A percentile compares a stretch with the other conserved stretches of the same genome.
These are phyloP conservation scores for Metallyticus violacea DNA, from an alignment of 2,888 invertebrate genomes.

Conservation along the genomic window DNA sequence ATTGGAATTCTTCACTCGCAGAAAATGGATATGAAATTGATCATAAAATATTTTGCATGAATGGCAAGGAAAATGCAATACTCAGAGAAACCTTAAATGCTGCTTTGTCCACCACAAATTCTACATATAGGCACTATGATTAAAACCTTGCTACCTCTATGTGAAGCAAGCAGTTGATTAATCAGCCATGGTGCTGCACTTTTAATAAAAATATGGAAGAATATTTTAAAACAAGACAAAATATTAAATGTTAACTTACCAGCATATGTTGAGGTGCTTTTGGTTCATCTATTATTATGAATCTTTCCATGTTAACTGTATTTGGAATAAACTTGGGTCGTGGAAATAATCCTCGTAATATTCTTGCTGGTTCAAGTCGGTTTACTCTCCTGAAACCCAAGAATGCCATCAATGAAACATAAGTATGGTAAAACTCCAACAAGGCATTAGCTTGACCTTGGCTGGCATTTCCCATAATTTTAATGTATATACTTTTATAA, in stretches of 20 bases:
- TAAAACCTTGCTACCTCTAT: neutral
- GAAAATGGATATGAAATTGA: too few species aligned
- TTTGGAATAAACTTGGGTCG: conserved; percentile 61
- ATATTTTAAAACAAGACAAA: neutral
- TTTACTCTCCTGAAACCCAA: conserved; percentile 66
- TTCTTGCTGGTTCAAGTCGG: conserved; percentile 68
- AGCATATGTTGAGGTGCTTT: conserved; percentile 63
- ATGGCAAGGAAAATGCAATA: too few species aligned
- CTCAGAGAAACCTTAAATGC: too few species aligned
- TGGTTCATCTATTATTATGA: conserved; percentile 69
- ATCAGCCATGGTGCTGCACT: neutral
- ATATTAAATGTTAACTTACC: conserved; percentile 44
- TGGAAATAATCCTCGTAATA: conserved; percentile 68
- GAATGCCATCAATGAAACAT: too few species aligned
- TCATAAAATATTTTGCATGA: too few species aligned
- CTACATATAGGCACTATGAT: too few species aligned
- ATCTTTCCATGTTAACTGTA: conserved; percentile 63
- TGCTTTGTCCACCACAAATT: too few species aligned
- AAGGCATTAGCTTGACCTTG: too few species aligned
- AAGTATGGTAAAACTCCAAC: too few species aligned
- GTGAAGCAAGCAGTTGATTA: neutral
- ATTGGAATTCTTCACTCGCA: too few species aligned
- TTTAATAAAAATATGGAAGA: neutral
- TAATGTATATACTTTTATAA: too few species aligned
- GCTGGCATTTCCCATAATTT: too few species aligned